Evolutionary conservation across 2,888 invertebrate species (phyloP), one percentile per base, ranked within the genome.

Genomic region (Conus canariensis): DNA sequence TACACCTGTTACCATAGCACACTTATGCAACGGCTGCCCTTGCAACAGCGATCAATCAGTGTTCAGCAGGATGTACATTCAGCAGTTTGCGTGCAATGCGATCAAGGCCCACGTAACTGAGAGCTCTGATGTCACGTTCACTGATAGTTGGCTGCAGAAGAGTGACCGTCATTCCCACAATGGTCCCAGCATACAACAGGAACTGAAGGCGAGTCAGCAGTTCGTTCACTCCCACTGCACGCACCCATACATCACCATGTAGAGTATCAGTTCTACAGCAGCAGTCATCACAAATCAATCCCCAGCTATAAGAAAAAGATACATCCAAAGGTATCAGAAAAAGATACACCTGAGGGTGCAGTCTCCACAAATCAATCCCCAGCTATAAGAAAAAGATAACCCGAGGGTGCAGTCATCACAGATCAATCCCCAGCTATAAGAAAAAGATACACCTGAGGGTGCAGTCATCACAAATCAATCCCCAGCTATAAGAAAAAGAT

Each of bases 101-200:
- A n/a, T n/a, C 93, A 25, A 94, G 91, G 22, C 94, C 93, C 2
- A n/a, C 92, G 82, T 92, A 92, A 87, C 93, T n/a, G 58, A 94
- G 91, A 30, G n/a, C 93, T 45, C 93, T 91, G 14, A 94, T n/a
- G 82, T 94, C 94, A 30, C 94, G 90, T 58, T 93, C 90, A 59
- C 93, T 93, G 77, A 94, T 82, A 25, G n/a, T 92, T 19, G 94
- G 94, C 87, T 93, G 93, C 85, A 94, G 91, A n/a, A 92, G 92
- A 80, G 92, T 93, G 85, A 93, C 92, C 14, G 93, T 88, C 14
- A 93, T 88, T 6, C 93, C 93, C 59, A 92, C 86, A 0, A 93
- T 92, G 9, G 91, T 56, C 2, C 92, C 91, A 12, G 92, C 67
- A 80, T 94, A 94, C 30, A 94, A 87, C 74, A 93, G 85, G 88